phyloP scores from a whole-genome alignment of 2,888 invertebrate species.

The Synergus gifuensis region DNA sequence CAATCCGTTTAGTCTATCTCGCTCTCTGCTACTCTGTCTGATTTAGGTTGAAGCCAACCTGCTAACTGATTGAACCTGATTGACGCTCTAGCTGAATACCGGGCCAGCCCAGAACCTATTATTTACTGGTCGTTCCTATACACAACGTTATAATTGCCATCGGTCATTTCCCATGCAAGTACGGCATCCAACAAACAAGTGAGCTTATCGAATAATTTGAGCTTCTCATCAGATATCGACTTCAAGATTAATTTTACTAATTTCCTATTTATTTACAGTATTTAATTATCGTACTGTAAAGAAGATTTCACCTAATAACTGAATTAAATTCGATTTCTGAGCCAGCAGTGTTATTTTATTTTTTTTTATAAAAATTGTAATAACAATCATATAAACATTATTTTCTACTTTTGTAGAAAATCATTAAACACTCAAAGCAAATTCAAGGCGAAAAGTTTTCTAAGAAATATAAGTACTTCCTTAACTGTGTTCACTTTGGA shows the following conservation, averaged over 20 bases:
- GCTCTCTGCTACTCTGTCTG: slow-evolving; percentile 60
- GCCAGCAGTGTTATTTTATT: too few relatives aligned
- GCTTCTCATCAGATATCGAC: too few relatives aligned
- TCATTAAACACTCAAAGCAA: too few relatives aligned
- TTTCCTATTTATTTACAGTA: too few relatives aligned
- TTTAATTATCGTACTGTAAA: not conserved
- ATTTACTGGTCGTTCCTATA: slow-evolving; percentile 71
- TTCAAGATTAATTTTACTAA: too few relatives aligned
- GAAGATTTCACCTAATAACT: not conserved
- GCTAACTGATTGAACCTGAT: slow-evolving; percentile 76
- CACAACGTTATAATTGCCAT: slow-evolving; percentile 73
- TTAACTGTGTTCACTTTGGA: too few relatives aligned
- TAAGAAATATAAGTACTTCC: too few relatives aligned
- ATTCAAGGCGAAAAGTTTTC: too few relatives aligned
- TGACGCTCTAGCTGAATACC: slow-evolving; percentile 74
- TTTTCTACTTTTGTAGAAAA: too few relatives aligned
- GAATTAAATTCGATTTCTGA: too few relatives aligned
- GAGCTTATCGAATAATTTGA: slow-evolving; percentile 60
- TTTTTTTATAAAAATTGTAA: too few relatives aligned
- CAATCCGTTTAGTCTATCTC: slow-evolving; percentile 52
- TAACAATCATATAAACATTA: too few relatives aligned
- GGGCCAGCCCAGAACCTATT: slow-evolving; percentile 73
- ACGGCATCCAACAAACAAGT: slow-evolving; percentile 62
- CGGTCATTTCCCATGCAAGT: slow-evolving; percentile 64
- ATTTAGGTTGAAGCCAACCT: slow-evolving; percentile 70